phyloP scores from a whole-genome alignment of 2,888 invertebrate genomes.

The Agrochola litura region DNA sequence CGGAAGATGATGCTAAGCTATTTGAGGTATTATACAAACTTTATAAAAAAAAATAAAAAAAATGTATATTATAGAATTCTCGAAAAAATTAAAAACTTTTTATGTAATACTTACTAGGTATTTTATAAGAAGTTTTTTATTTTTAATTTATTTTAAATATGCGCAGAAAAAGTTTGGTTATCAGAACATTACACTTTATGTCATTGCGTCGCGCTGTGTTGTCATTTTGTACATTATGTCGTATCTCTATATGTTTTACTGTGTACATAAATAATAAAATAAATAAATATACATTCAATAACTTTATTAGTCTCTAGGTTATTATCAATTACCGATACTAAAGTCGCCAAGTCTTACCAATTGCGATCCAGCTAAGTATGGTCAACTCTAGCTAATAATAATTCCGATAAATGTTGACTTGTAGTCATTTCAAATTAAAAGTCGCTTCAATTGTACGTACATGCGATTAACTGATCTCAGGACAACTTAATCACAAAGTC shows the following conservation, averaged over 20 bases:
- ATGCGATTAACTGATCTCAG: constrained; percentile 49
- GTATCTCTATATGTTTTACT: too few species aligned
- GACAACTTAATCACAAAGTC: constrained; percentile 67
- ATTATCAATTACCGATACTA: neutral
- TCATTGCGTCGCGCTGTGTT: too few species aligned
- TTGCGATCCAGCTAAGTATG: neutral
- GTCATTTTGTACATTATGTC: too few species aligned
- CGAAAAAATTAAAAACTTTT: too few species aligned
- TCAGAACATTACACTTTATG: neutral
- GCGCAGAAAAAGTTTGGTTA: neutral
- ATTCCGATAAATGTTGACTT: constrained; percentile 9
- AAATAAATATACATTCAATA: neutral
- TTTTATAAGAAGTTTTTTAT: too few species aligned
- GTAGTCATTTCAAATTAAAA: constrained; percentile 23
- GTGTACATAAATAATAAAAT: too few species aligned
- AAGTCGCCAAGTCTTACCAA: neutral
- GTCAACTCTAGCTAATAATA: neutral
- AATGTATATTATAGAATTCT: too few species aligned
- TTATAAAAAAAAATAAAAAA: too few species aligned
- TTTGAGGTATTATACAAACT: too few species aligned
- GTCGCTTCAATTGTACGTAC: constrained; percentile 24
- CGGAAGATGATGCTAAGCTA: too few species aligned
- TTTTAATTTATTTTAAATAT: too few species aligned
- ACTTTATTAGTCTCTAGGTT: neutral
- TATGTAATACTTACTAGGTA: too few species aligned